A percentile compares a stretch with the other conserved stretches of the same genome.
These are phyloP conservation scores for Psittacula derbiana DNA, from an alignment of 2,797 vertebrate genomes.

Conservation along the genomic window DNA sequence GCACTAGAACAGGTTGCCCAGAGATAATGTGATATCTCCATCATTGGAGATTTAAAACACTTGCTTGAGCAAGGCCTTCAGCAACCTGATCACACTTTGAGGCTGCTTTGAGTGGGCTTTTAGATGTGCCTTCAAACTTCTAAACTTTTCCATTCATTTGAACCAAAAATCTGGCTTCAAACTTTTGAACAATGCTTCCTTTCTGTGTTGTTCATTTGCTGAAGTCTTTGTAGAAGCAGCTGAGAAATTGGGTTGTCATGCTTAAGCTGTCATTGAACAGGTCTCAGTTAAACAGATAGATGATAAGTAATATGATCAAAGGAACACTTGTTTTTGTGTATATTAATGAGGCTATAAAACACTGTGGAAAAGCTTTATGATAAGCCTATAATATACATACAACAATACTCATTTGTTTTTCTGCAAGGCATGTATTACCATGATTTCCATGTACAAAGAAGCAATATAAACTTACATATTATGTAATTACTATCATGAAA, in stretches of 20 bases:
- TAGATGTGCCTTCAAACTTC: constrained; percentile 38
- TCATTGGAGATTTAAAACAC: background rate
- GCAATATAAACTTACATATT: background rate
- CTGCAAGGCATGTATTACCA: background rate
- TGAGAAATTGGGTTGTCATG: constrained; percentile 73
- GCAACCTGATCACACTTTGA: background rate
- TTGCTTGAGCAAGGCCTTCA: background rate
- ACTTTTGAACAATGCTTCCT: constrained; percentile 76
- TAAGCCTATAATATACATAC: background rate
- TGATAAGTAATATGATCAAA: constrained; percentile 22
- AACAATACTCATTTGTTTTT: background rate
- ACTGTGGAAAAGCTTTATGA: background rate
- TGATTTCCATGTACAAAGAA: background rate
- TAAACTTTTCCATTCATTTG: constrained; percentile 63
- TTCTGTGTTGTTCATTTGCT: constrained; percentile 70
- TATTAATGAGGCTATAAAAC: background rate
- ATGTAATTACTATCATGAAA: background rate
- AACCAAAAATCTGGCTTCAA: constrained; percentile 79
- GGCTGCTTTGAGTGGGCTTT: background rate
- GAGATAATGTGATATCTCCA: background rate
- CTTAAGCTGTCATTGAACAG: constrained; percentile 31
- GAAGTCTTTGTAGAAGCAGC: constrained; percentile 73
- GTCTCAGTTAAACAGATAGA: background rate
- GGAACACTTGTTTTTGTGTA: background rate
- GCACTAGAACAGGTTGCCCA: background rate